Evolutionary conservation across 2,888 invertebrate species (phyloP).

Genomic region (Trichopria drosophilae): DNA sequence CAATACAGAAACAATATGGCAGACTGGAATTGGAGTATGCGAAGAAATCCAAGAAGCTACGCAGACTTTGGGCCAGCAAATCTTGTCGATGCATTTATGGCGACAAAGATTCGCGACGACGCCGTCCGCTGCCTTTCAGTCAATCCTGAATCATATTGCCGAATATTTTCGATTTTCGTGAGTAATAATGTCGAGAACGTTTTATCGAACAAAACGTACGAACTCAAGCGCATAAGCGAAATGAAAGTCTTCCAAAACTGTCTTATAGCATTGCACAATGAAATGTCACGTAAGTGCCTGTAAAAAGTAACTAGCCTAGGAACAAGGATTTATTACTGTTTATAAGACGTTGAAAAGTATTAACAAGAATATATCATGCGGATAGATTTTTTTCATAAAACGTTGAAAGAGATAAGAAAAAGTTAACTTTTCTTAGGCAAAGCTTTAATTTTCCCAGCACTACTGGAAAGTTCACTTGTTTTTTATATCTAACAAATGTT

Average conservation of each 20-base stretch:
- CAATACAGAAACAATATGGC: conserved; percentile 68
- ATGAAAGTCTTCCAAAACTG: conserved; percentile 34
- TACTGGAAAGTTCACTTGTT: no score
- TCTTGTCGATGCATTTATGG: conserved; percentile 58
- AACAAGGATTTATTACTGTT: conserved; percentile 27
- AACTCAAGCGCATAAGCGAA: conserved; percentile 25
- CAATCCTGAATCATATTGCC: conserved; percentile 57
- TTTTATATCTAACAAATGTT: no score
- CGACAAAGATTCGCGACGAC: conserved; percentile 57
- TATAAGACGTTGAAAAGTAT: conserved; percentile 21
- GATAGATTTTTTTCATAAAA: no score
- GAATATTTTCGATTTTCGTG: conserved; percentile 53
- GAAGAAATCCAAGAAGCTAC: conserved; percentile 61
- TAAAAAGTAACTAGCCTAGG: conserved; percentile 18
- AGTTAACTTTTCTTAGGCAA: no score
- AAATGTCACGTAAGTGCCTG: conserved; percentile 33
- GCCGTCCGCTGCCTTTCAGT: conserved; percentile 54
- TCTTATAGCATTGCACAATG: conserved; percentile 32
- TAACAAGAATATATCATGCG: no score
- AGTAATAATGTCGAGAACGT: conserved; percentile 16
- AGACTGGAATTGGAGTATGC: conserved; percentile 66
- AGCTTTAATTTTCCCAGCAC: no score
- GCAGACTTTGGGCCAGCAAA: conserved; percentile 50
- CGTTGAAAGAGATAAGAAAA: no score
- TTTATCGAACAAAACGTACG: conserved; percentile 3